Evolutionary conservation across 2,113 vertebrate species (phyloP).

Genomic region (Brachyhypopomus occidentalis): DNA sequence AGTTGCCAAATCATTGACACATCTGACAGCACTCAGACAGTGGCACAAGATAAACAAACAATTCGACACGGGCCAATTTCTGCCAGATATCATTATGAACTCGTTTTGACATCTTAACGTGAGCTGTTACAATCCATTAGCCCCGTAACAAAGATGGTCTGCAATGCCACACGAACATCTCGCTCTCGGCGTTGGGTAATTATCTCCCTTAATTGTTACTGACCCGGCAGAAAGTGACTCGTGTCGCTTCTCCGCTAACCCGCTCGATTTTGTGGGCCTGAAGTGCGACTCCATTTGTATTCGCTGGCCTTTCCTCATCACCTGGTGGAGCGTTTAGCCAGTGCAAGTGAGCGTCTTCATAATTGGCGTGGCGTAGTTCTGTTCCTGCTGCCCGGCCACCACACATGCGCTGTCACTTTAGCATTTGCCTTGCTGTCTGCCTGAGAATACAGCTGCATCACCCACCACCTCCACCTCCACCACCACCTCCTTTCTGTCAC

Average conservation of each 20-base stretch:
- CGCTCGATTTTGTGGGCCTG: slow-evolving; percentile 22
- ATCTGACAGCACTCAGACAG: slow-evolving; percentile 39
- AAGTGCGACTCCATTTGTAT: slow-evolving; percentile 27
- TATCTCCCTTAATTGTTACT: slow-evolving; percentile 54
- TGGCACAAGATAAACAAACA: slow-evolving; percentile 50
- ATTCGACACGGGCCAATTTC: slow-evolving; percentile 41
- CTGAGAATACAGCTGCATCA: slow-evolving; percentile 39
- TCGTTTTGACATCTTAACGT: slow-evolving; percentile 50
- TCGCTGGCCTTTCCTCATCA: slow-evolving; percentile 22
- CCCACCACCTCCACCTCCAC: slow-evolving; percentile 3
- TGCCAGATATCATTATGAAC: slow-evolving; percentile 46
- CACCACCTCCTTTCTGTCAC: slow-evolving; percentile 26
- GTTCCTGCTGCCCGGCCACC: slow-evolving; percentile 47
- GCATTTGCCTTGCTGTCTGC: slow-evolving; percentile 28
- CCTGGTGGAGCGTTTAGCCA: slow-evolving; percentile 13
- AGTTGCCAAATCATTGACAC: slow-evolving; percentile 27
- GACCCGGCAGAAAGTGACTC: slow-evolving; percentile 40
- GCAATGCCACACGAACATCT: slow-evolving; percentile 42
- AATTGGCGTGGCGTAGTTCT: slow-evolving; percentile 32
- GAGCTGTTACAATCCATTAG: slow-evolving; percentile 52
- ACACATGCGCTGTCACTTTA: slow-evolving; percentile 43
- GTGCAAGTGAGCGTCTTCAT: slow-evolving; percentile 16
- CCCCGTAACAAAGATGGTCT: slow-evolving; percentile 44
- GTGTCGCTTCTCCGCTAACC: slow-evolving; percentile 51
- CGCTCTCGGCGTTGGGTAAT: slow-evolving; percentile 38